Evolutionary conservation across 2,113 vertebrate species (phyloP), one percentile per base, ranked within the genome.

Genomic region (Mungos mungo): DNA sequence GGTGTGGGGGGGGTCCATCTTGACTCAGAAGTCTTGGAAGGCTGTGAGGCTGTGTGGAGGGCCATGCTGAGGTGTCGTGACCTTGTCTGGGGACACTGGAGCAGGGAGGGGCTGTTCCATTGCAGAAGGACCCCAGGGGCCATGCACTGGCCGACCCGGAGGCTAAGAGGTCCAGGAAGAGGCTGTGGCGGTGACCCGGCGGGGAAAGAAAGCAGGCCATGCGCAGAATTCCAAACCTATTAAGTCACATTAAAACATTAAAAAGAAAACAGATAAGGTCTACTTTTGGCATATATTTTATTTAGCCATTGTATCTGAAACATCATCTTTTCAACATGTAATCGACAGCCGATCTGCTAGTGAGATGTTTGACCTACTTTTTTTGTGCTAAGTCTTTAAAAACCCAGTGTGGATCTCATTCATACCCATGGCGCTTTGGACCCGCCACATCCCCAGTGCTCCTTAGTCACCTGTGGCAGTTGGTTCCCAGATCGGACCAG

Each of bases 341-440:
- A 3, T 69, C 57, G 14, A 7, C 7, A 3, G 50, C 63, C 57
- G 52, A 21, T 69, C 76, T 23, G 76, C 35, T 8, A 2, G 31
- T 25, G 35, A 38, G 88, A 15, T 33, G 19, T 4, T 31, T 77
- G 5, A 2, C 74, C 23, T 63, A 0, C 57, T 35, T 15, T 57
- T 19, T 72, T 21, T 41, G 47, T 41, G 2, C 66, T 23, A 3
- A 76, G 79, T 65, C 69, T 80, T 74, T 4, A 11, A 19, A 33
- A 92, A 5, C 1, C 52, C 4, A 0, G 6, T 15, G 47, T 27
- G 52, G 69, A 11, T 82, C 54, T 72, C 8, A 13, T 13, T 72
- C 8, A 13, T 13, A 3, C 5, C 2, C 13, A 2, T 0, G 2
- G 63, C 25, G 2, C 29, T 47, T 47, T 5, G 27, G 47, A 35